Evolutionary conservation across 2,797 vertebrate genomes (phyloP).

Genomic region (Taenioides sp.): DNA sequence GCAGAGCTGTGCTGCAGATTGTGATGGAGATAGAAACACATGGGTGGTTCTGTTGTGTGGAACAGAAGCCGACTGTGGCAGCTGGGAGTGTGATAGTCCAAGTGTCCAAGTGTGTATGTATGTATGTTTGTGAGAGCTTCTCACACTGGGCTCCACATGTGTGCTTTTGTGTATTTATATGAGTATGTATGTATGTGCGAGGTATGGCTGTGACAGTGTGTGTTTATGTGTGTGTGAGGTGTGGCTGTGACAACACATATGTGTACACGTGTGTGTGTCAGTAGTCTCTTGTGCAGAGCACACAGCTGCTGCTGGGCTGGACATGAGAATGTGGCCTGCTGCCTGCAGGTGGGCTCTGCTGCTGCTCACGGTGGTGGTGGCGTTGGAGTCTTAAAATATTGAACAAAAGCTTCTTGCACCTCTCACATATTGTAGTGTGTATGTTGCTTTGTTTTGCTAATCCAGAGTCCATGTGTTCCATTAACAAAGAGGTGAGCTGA

Average conservation of each 20-base stretch:
- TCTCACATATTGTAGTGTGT: conserved; percentile 54
- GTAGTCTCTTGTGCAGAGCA: background rate
- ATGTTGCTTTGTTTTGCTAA: background rate
- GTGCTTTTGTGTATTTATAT: too few species aligned
- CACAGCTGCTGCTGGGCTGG: background rate
- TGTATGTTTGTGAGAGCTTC: background rate
- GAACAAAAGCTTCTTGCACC: conserved; percentile 39
- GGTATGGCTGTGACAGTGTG: too few species aligned
- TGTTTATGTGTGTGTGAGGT: too few species aligned
- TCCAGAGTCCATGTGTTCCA: background rate
- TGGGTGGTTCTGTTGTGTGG: conserved; percentile 2
- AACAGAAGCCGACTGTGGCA: background rate
- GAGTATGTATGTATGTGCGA: too few species aligned
- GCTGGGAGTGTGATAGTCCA: conserved; percentile 1
- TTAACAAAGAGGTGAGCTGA: background rate
- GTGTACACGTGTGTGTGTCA: too few species aligned
- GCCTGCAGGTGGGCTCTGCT: background rate
- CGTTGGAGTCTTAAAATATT: background rate
- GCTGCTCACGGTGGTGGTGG: background rate
- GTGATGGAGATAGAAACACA: conserved; percentile 4
- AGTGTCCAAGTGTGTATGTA: background rate
- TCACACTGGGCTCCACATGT: too few species aligned
- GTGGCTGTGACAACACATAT: too few species aligned
- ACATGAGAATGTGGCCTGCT: background rate
- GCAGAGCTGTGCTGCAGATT: conserved; percentile 4